Evolutionary conservation across 2,113 vertebrate species (phyloP).

Genomic region (Arvicanthis niloticus): DNA sequence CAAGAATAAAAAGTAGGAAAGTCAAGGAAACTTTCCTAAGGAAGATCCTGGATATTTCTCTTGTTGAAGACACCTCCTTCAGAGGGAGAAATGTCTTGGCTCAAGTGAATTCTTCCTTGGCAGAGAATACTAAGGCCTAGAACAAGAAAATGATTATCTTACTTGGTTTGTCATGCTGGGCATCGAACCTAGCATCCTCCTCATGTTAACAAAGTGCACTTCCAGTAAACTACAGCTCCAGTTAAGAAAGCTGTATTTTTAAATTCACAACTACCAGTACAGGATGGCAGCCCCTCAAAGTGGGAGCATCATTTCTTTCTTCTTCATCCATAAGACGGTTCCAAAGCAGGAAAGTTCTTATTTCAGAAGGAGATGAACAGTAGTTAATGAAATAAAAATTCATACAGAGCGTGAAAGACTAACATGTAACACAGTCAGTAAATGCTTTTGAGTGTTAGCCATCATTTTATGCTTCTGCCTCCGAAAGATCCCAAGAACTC

Average conservation of each 20-base stretch:
- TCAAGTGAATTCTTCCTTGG: not conserved
- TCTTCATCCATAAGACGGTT: not conserved
- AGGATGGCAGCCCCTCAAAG: not conserved
- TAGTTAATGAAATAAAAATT: not conserved
- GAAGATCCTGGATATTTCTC: not conserved
- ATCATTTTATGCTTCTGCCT: conserved; percentile 23
- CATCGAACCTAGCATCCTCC: not conserved
- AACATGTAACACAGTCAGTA: conserved; percentile 30
- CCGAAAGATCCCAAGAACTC: conserved; percentile 66
- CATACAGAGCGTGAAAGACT: not conserved
- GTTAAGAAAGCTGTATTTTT: not conserved
- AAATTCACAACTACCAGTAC: conserved; percentile 34
- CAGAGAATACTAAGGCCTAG: not conserved
- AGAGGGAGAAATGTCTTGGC: not conserved
- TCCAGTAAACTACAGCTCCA: not conserved
- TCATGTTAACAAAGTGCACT: not conserved
- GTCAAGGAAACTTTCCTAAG: conserved; percentile 1
- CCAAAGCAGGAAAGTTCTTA: not conserved
- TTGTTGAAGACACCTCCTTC: not conserved
- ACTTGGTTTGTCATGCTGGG: not conserved
- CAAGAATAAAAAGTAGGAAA: not conserved
- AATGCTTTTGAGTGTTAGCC: conserved; percentile 28
- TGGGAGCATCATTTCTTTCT: not conserved
- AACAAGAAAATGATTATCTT: conserved; percentile 1
- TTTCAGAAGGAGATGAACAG: conserved; percentile 6